These are phyloP conservation scores for Caenorhabditis tropicalis DNA, from an alignment of 1,140 invertebrate genomes.

Conservation along the genomic window DNA sequence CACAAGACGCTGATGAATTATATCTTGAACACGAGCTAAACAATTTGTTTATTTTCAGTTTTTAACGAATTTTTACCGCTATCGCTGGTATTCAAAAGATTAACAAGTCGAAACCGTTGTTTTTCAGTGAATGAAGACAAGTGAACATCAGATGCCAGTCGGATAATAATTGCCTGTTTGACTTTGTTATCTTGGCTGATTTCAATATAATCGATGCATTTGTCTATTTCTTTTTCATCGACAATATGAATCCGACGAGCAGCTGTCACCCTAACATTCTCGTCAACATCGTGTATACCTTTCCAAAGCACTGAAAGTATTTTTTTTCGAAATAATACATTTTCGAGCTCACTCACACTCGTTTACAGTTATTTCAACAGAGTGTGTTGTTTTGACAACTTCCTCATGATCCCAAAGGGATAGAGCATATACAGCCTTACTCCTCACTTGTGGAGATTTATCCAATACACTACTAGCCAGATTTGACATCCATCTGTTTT, in stretches of 20 bases:
- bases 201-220: slow-evolving; percentile 9
- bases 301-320: neutral
- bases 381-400: neutral
- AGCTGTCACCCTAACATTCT: neutral
- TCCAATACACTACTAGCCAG: neutral
- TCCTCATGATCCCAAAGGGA: neutral
- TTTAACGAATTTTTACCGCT: neutral
- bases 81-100: neutral
- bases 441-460: slow-evolving; percentile 16
- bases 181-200: neutral
- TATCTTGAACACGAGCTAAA: neutral
- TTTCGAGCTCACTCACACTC: neutral
- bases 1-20: slow-evolving; percentile 21
- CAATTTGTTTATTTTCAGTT: neutral
- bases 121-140: neutral
- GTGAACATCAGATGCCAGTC: neutral
- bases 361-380: neutral
- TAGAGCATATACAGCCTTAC: neutral
- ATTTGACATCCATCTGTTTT: neutral
- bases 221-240: neutral
- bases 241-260: slow-evolving; percentile 26
- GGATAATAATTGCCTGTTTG: neutral
- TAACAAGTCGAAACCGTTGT: neutral
- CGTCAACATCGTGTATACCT: neutral
- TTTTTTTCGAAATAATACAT: neutral